Evolutionary conservation across 2,113 vertebrate species (phyloP).

Genomic region (Pseudonaja textilis): DNA sequence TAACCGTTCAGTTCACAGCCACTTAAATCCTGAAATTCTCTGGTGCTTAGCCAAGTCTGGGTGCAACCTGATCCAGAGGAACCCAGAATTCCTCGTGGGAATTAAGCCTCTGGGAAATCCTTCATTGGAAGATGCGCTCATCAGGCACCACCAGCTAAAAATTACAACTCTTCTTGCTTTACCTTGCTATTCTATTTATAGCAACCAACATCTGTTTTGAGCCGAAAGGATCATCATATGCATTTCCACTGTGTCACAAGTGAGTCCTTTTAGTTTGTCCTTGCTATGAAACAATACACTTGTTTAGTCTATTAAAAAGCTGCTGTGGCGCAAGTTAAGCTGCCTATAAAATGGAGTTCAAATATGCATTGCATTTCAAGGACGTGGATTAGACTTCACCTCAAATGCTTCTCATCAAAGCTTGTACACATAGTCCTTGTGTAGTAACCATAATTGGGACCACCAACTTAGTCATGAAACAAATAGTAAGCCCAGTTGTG

Average conservation of each 20-base stretch:
- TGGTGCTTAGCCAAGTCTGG: not conserved
- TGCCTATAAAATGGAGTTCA: not conserved
- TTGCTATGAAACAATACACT: not conserved
- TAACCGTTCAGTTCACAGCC: not conserved
- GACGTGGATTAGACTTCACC: not conserved
- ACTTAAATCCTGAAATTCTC: not conserved
- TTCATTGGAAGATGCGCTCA: not conserved
- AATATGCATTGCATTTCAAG: not conserved
- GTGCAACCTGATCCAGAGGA: not conserved
- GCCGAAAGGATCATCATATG: not conserved
- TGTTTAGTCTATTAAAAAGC: not conserved
- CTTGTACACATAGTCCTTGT: not conserved
- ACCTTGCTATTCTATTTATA: not conserved
- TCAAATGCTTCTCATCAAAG: not conserved
- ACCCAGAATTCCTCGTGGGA: not conserved
- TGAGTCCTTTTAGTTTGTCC: not conserved
- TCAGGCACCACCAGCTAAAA: not conserved
- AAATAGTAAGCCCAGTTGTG: not conserved
- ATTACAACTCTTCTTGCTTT: not conserved
- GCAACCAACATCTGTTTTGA: not conserved
- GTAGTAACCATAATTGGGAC: not conserved
- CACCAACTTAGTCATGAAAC: not conserved
- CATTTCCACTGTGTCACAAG: not conserved
- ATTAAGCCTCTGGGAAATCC: not conserved
- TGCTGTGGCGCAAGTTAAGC: not conserved